These are phyloP conservation scores for Pagetopsis macropterus DNA, from an alignment of 2,797 vertebrate species.

Conservation along the genomic window DNA sequence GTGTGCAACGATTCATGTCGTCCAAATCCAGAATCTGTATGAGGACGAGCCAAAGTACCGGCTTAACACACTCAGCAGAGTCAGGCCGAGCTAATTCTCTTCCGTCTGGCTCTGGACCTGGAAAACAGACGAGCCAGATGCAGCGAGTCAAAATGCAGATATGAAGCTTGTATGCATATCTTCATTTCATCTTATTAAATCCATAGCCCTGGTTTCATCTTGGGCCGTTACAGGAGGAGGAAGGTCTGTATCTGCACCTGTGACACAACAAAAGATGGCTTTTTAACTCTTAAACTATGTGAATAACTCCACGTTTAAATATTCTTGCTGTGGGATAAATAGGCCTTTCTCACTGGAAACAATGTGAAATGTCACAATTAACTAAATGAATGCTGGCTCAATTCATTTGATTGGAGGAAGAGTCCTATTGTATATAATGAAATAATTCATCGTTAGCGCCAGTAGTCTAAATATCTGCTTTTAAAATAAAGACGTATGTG, in stretches of 20 bases:
- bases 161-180: neutral
- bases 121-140: conserved; percentile 12
- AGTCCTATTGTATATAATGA: neutral
- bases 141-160: conserved; percentile 23
- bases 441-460: too few species aligned
- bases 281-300: neutral
- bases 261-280: neutral
- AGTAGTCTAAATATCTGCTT: neutral
- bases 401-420: neutral
- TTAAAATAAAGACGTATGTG: neutral
- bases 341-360: neutral
- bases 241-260: neutral
- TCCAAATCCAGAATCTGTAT: conserved; percentile 61
- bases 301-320: neutral
- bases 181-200: neutral
- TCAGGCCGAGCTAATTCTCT: conserved; percentile 25
- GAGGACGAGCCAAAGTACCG: conserved; percentile 48
- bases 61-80: conserved; percentile 47
- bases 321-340: neutral
- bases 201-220: neutral
- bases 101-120: conserved; percentile 15
- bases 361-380: too few species aligned
- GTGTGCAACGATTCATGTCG: conserved; percentile 51
- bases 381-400: neutral
- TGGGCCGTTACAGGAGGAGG: neutral